These are phyloP conservation scores for Tethea ocularis DNA, from an alignment of 2,888 invertebrate genomes.

Conservation along the genomic window DNA sequence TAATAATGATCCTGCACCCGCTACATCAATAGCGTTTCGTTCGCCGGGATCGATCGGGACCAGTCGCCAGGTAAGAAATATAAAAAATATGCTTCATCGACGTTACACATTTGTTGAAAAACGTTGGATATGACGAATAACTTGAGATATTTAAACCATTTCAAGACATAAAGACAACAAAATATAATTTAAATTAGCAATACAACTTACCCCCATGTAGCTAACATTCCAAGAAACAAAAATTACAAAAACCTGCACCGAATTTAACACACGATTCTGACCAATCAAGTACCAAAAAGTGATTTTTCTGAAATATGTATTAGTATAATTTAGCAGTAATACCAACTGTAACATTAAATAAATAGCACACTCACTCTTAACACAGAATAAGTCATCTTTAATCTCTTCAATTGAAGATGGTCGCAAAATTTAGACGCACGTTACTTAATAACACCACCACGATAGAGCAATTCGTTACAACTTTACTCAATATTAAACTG, in stretches of 20 bases:
- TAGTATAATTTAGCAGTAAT: neutral
- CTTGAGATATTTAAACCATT: neutral
- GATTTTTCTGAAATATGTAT: neutral
- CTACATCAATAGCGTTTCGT: conserved; percentile 6
- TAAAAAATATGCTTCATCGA: neutral
- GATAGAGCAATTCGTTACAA: conserved; percentile 34
- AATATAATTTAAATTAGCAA: neutral
- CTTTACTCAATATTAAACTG: conserved; percentile 40
- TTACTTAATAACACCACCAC: conserved; percentile 36
- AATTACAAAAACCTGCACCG: neutral
- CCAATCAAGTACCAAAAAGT: neutral
- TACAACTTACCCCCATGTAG: neutral
- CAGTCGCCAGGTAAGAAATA: conserved; percentile 7
- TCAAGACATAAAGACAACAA: neutral
- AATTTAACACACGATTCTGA: neutral
- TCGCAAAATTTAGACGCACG: conserved; percentile 31
- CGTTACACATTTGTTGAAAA: neutral
- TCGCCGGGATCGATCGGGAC: neutral
- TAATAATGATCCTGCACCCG: conserved; percentile 2
- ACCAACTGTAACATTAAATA: conserved; percentile 4
- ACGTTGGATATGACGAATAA: neutral
- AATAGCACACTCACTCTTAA: conserved; percentile 55
- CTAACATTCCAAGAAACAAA: neutral
- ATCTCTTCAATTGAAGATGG: conserved; percentile 41
- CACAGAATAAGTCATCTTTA: conserved; percentile 63